Conservation (phyloP, 2,113 vertebrate species). For the Cephalopterus ornatus region DNA sequence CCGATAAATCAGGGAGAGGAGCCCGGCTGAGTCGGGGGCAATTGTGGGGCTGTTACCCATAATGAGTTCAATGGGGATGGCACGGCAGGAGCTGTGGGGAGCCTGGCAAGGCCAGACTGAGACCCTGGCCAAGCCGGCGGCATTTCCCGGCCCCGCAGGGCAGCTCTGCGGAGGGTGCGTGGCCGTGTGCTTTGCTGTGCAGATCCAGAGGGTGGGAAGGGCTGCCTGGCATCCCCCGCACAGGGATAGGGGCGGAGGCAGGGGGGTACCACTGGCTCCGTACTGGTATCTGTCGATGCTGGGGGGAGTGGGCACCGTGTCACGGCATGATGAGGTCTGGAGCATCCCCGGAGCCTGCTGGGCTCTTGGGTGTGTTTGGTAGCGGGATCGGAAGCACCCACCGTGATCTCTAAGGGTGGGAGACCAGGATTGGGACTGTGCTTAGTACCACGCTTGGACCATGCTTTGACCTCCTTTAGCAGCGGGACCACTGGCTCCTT, state of each 20-base stretch:
- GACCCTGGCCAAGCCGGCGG: background rate
- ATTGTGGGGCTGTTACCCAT: background rate
- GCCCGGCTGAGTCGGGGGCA: background rate
- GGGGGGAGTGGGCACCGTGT: fast-evolving
- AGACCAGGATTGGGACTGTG: fast-evolving
- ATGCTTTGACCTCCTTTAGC: background rate
- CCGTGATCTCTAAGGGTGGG: background rate
- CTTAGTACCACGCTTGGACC: background rate
- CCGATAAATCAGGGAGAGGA: background rate
- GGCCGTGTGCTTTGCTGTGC: fast-evolving
- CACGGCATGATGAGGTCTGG: fast-evolving
- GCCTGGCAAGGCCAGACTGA: background rate
- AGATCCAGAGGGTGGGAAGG: fast-evolving
- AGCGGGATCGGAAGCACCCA: background rate
- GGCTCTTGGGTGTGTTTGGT: background rate
- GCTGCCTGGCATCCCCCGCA: fast-evolving
- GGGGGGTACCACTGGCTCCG: fast-evolving
- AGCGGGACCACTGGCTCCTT: background rate
- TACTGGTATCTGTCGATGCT: fast-evolving
- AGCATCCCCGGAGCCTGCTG: background rate
- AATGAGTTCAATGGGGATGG: background rate
- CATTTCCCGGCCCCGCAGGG: background rate
- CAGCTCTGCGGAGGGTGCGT: fast-evolving
- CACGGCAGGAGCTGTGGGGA: background rate
- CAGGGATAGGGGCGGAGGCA: fast-evolving